Evolutionary conservation across 2,797 vertebrate species (phyloP).

Genomic region (Onychomys leucogaster): DNA sequence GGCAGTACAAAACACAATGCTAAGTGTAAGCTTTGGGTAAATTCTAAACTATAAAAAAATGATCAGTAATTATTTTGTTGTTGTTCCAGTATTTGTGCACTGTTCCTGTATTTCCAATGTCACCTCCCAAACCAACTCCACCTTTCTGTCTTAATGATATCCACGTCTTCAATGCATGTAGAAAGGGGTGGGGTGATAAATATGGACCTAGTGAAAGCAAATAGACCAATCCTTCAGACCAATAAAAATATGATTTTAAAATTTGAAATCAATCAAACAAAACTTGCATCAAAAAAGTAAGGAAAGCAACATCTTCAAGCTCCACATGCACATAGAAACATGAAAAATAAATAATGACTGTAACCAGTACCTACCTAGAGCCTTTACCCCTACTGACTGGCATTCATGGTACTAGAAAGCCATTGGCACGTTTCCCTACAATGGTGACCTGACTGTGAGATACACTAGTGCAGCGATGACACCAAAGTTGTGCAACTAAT

Average conservation of each 20-base stretch:
- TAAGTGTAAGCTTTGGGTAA: not conserved
- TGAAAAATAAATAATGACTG: not conserved
- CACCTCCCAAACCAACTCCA: not conserved
- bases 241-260: not conserved
- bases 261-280: not conserved
- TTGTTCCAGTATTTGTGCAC: not conserved
- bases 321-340: not conserved
- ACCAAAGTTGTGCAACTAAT: too few relatives aligned
- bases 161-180: rapidly evolving
- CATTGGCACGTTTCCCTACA: not conserved
- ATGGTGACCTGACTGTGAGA: not conserved
- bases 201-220: not conserved
- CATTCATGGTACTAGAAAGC: not conserved
- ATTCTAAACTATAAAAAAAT: not conserved
- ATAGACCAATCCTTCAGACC: not conserved
- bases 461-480: not conserved
- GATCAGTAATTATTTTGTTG: not conserved
- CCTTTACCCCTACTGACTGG: too few relatives aligned
- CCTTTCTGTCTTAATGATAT: not conserved
- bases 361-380: not conserved
- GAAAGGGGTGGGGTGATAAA: not conserved
- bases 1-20: not conserved
- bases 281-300: not conserved
- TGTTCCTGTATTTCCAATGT: not conserved
- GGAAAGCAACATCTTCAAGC: not conserved